Evolutionary conservation across 2,113 vertebrate genomes (phyloP), one percentile per base, ranked within the genome.

Genomic region (Pyrgilauda ruficollis): DNA sequence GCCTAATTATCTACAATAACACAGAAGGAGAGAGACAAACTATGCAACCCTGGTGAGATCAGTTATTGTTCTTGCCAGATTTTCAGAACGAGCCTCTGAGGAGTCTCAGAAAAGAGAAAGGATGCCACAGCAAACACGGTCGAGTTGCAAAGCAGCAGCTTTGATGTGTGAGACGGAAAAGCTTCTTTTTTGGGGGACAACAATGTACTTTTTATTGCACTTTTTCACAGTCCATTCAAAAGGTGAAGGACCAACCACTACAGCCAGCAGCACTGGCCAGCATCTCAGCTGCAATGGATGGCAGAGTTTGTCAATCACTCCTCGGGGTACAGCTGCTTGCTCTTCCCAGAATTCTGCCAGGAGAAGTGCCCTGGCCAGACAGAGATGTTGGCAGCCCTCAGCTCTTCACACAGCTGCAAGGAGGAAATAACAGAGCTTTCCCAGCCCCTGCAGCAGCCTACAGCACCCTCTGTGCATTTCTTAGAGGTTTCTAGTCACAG

Each of bases 311-410:
- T 77, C 41, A 5, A 8, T 27, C 50, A 69, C 30, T 30, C 41
- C 64, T 59, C 0, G 0, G 33, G 22, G 46, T 81, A 30, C 23
- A 64, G 39, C 52, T 1, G 2, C 52, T 74, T 61, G 35, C 15
- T 61, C 22, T 77, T 59, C 35, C 26, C 80, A 93, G n/a, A 44
- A 63, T 24, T 23, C 53, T 76, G 39, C 68, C 73, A 68, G 72
- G 28, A 89, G 35, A 86, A 89, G 35, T 37, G 26, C 18, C 35
- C 23, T 61, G 73, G 33, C 15, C 39, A 37, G 49, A 55, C 35
- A 64, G 46, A 62, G n/a, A n/a, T 37, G 9, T 39, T 76, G 63
- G 39, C 33, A 68, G 44, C 21, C 26, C 55, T 46, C 50, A 66
- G 46, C 27, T 41, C 70, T 62, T 70, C 61, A 15, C 59, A 43